Conservation (phyloP, 2,113 vertebrate genomes). For the Pipa parva region DNA sequence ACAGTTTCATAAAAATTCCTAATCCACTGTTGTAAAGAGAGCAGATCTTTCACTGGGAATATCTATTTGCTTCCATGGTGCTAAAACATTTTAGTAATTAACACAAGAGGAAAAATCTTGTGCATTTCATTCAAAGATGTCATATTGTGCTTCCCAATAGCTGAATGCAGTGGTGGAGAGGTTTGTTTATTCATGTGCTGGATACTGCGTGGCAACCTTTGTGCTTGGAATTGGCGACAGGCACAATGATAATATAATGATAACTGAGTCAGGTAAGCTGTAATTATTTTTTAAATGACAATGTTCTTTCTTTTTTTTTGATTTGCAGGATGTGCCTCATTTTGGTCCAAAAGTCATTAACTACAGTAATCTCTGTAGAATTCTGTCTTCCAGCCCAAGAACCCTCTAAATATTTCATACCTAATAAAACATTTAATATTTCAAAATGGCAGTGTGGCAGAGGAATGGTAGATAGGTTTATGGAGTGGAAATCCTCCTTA, state of each 20-base stretch:
- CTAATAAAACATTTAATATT: conserved; percentile 27
- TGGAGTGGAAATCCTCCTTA: too few relatives aligned
- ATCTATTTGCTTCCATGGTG: too few relatives aligned
- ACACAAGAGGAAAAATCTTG: too few relatives aligned
- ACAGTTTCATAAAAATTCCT: too few relatives aligned
- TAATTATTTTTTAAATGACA: background rate
- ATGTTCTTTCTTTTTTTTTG: background rate
- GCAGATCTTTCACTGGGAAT: too few relatives aligned
- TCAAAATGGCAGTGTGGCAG: conserved; percentile 10
- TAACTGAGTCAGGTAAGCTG: conserved; percentile 87
- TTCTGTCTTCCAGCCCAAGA: conserved; percentile 10
- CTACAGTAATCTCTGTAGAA: background rate
- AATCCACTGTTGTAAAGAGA: too few relatives aligned
- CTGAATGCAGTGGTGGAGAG: conserved; percentile 90
- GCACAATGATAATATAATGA: conserved; percentile 99
- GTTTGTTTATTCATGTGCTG: conserved; percentile 92
- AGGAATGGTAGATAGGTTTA: background rate
- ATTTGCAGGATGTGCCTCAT: background rate
- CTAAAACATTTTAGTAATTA: too few relatives aligned
- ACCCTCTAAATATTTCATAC: conserved; percentile 31
- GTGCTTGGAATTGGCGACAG: conserved; percentile 97
- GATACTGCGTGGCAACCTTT: conserved; percentile 96
- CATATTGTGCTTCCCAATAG: conserved; percentile 54
- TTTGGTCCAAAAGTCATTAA: conserved; percentile 22
- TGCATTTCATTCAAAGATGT: background rate